Evolutionary conservation across 2,797 vertebrate genomes (phyloP).

Genomic region (Rhincodon typus): DNA sequence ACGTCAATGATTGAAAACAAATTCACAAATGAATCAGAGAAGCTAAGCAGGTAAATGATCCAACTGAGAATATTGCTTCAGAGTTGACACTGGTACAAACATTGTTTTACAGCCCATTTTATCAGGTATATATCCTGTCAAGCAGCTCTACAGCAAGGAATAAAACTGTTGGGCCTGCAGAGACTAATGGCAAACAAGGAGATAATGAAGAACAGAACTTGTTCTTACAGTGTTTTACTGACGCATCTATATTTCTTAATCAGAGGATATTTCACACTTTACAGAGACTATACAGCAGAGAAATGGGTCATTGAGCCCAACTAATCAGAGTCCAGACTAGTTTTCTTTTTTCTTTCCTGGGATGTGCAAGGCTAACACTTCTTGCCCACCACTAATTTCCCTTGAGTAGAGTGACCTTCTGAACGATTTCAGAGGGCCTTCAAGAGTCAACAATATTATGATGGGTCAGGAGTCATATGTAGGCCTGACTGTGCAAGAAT

Average conservation of each 20-base stretch:
- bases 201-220: neutral
- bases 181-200: neutral
- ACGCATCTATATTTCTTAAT: neutral
- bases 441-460: too few relatives aligned
- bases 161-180: neutral
- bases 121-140: neutral
- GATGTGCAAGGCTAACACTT: too few relatives aligned
- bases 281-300: neutral
- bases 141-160: neutral
- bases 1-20: slow-evolving; percentile 12
- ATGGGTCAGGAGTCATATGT: too few relatives aligned
- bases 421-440: too few relatives aligned
- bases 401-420: too few relatives aligned
- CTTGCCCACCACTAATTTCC: too few relatives aligned
- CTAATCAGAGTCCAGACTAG: too few relatives aligned
- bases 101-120: neutral
- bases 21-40: slow-evolving; percentile 8
- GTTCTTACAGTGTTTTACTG: neutral
- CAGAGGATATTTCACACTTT: neutral
- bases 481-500: too few relatives aligned
- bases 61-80: neutral
- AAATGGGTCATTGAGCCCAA: too few relatives aligned
- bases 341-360: too few relatives aligned
- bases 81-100: neutral
- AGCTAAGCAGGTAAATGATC: slow-evolving; percentile 14